These are phyloP conservation scores for Ectropis grisescens DNA, from an alignment of 1,140 invertebrate genomes.

Conservation along the genomic window DNA sequence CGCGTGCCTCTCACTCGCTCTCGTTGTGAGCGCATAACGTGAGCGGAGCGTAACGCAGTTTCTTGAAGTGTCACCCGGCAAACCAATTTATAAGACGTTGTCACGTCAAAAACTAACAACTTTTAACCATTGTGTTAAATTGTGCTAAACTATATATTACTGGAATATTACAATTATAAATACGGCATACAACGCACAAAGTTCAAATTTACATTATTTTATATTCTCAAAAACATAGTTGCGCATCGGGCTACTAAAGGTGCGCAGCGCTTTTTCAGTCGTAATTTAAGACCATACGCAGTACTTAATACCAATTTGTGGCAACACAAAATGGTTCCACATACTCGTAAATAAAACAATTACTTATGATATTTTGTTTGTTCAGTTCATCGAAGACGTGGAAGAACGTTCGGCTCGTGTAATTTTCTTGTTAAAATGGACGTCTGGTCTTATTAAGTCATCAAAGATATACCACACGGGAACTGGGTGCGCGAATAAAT, in stretches of 20 bases:
- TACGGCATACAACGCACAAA: too few relatives aligned
- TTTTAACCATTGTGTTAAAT: background rate
- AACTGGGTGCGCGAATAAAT: too few relatives aligned
- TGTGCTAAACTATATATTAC: background rate
- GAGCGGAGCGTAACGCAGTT: too few relatives aligned
- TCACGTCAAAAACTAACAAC: too few relatives aligned
- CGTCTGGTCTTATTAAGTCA: slow-evolving; percentile 38
- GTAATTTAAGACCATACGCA: slow-evolving; percentile 31
- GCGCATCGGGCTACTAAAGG: background rate
- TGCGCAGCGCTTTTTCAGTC: slow-evolving; percentile 10
- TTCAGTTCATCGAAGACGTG: slow-evolving; percentile 12
- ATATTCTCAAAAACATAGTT: background rate
- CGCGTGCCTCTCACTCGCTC: too few relatives aligned
- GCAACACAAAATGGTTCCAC: slow-evolving; percentile 12
- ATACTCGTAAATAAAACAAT: slow-evolving; percentile 27
- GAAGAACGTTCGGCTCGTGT: slow-evolving; percentile 17
- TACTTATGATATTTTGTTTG: slow-evolving; percentile 33
- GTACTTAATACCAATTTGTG: too few relatives aligned
- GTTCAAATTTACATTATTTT: too few relatives aligned
- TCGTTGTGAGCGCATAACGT: too few relatives aligned
- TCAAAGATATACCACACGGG: slow-evolving; percentile 31
- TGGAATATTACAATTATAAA: background rate
- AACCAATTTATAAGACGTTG: too few relatives aligned
- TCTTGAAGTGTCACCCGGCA: too few relatives aligned
- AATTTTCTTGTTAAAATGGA: slow-evolving; percentile 33